A percentile compares a stretch with the other conserved stretches of the same genome.
Evolutionary conservation across 2,888 invertebrate species (phyloP).

Genomic region (Leucoma salicis): DNA sequence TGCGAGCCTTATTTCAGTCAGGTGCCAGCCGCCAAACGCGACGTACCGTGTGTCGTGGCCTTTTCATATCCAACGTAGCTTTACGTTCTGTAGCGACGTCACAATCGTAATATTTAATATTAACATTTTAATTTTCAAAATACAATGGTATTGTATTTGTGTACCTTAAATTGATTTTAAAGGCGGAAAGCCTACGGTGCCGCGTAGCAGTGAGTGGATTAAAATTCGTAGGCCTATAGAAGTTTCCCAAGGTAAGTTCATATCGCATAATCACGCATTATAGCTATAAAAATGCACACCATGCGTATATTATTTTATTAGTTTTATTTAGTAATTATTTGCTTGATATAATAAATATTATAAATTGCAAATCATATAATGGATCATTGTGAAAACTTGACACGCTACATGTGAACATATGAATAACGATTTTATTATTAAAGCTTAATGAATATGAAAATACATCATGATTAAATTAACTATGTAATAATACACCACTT

Average conservation of each 20-base stretch:
- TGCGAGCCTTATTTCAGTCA: conserved; percentile 75
- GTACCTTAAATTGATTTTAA: conserved; percentile 26
- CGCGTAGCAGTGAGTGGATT: conserved; percentile 56
- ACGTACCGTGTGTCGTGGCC: conserved; percentile 54
- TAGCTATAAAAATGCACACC: too few relatives aligned
- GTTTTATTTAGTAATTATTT: too few relatives aligned
- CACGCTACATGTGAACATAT: too few relatives aligned
- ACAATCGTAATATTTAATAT: conserved; percentile 21
- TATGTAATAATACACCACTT: too few relatives aligned
- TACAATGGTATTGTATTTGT: conserved; percentile 30
- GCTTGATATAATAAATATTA: too few relatives aligned
- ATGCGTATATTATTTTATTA: too few relatives aligned
- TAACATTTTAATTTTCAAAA: conserved; percentile 12
- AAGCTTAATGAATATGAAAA: too few relatives aligned
- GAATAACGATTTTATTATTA: too few relatives aligned
- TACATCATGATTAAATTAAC: too few relatives aligned
- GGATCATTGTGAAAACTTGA: too few relatives aligned
- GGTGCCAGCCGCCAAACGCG: conserved; percentile 75
- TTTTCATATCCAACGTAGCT: conserved; percentile 49
- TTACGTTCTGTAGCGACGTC: conserved; percentile 46
- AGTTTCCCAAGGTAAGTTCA: conserved; percentile 56
- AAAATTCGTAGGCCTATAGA: conserved; percentile 43
- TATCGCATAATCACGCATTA: neutral
- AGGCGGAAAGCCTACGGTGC: conserved; percentile 39
- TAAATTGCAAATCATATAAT: too few relatives aligned